Conservation (phyloP, 2,888 invertebrate genomes). For the Temnothorax rugatulus region DNA sequence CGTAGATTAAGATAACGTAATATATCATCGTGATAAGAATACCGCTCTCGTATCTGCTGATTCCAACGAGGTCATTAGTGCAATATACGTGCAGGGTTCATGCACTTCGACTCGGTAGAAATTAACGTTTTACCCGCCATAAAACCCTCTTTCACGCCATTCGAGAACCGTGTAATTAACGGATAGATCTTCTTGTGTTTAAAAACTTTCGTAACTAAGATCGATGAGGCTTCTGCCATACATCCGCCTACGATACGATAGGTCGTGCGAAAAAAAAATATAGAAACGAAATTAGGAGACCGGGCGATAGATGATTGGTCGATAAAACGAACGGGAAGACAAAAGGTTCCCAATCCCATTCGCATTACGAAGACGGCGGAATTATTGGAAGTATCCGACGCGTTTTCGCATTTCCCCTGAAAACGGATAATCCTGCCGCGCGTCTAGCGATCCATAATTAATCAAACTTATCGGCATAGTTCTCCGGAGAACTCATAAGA, state of each 20-base stretch:
- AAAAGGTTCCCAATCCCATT: slow-evolving; percentile 17
- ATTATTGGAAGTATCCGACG: slow-evolving; percentile 39
- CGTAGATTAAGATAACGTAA: slow-evolving; percentile 25
- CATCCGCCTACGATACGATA: slow-evolving; percentile 13
- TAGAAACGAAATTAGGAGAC: slow-evolving; percentile 30
- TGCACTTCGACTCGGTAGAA: slow-evolving; percentile 42
- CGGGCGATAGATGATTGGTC: neutral
- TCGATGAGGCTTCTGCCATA: slow-evolving; percentile 22
- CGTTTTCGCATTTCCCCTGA: slow-evolving; percentile 23
- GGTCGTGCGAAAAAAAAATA: slow-evolving; percentile 1
- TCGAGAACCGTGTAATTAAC: slow-evolving; percentile 47
- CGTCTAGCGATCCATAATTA: slow-evolving; percentile 26
- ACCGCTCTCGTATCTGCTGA: neutral
- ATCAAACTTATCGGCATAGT: slow-evolving; percentile 43
- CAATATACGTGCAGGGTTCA: slow-evolving; percentile 25
- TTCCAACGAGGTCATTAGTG: slow-evolving; percentile 32
- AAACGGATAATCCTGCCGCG: slow-evolving; percentile 23
- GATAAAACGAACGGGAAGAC: slow-evolving; percentile 18
- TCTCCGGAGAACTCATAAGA: slow-evolving; percentile 18
- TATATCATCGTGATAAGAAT: slow-evolving; percentile 32
- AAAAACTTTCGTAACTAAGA: slow-evolving; percentile 52
- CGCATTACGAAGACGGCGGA: slow-evolving; percentile 25
- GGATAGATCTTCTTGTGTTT: slow-evolving; percentile 42
- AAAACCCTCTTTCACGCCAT: slow-evolving; percentile 37
- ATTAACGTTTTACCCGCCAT: slow-evolving; percentile 41